Conservation (phyloP, 2,888 invertebrate genomes). For the Heteromurus nitidus region DNA sequence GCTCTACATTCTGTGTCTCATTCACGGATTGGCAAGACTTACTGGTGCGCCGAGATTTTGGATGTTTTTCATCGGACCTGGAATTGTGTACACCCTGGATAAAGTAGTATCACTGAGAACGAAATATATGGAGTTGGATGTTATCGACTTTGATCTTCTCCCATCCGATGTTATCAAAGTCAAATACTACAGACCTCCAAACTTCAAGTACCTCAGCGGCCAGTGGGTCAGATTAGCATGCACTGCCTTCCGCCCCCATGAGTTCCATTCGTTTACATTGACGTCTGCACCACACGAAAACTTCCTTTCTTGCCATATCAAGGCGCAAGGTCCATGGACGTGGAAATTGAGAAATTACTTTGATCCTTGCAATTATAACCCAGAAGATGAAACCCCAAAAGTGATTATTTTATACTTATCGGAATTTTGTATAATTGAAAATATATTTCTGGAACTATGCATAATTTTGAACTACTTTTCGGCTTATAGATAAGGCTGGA, state of each 20-base stretch:
- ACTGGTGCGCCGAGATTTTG: constrained; percentile 95
- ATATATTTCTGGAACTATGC: too few relatives aligned
- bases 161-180: constrained; percentile 96
- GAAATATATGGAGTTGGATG: constrained; percentile 93
- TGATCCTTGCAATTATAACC: constrained; percentile 92
- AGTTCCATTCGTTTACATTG: constrained; percentile 96
- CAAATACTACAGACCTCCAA: constrained; percentile 95
- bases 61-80: constrained; percentile 95
- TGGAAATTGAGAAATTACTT: constrained; percentile 97
- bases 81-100: constrained; percentile 90
- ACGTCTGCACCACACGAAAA: constrained; percentile 98
- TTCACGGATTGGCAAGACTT: constrained; percentile 92
- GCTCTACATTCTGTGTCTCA: constrained; percentile 88
- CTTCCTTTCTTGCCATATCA: constrained; percentile 95
- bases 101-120: constrained; percentile 94
- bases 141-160: constrained; percentile 92
- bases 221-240: constrained; percentile 95
- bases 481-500: constrained; percentile 84
- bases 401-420: too few relatives aligned
- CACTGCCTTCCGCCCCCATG: constrained; percentile 90
- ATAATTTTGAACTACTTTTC: too few relatives aligned
- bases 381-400: constrained; percentile 87
- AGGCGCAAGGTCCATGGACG: constrained; percentile 94
- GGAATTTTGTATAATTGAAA: too few relatives aligned
- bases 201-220: constrained; percentile 94